Percentiles rank a stretch among this genome's conserved stretches.
Evolutionary conservation across 1,140 invertebrate genomes (phyloP).

Genomic region (Atta cephalotes): DNA sequence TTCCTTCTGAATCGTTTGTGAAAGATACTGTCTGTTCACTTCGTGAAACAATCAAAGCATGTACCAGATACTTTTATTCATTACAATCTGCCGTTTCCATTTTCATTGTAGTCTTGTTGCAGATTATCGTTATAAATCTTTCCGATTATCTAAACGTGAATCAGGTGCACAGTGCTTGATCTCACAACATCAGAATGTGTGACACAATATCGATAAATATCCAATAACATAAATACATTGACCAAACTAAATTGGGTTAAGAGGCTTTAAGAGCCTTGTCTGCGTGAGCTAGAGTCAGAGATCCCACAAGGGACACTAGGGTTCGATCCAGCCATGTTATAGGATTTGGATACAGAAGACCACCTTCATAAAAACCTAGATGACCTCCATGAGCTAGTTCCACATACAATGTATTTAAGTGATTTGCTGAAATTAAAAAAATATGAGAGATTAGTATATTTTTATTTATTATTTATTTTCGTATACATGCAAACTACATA

Average conservation of each 20-base stretch:
- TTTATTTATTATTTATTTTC: not conserved
- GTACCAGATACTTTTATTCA: slow-evolving; percentile 24
- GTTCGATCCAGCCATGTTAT: slow-evolving; percentile 96
- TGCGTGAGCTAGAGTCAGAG: slow-evolving; percentile 88
- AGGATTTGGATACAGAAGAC: slow-evolving; percentile 93
- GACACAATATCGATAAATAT: slow-evolving; percentile 1
- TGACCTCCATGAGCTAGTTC: slow-evolving; percentile 96
- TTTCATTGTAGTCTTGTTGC: not conserved
- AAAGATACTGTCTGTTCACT: not conserved
- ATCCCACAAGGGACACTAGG: slow-evolving; percentile 91
- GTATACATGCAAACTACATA: not conserved
- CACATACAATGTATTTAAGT: slow-evolving; percentile 91
- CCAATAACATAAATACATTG: slow-evolving; percentile 28
- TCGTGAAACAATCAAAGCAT: slow-evolving; percentile 7
- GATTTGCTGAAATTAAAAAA: slow-evolving; percentile 87
- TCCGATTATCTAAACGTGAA: not conserved
- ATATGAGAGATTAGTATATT: slow-evolving; percentile 4
- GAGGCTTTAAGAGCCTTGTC: slow-evolving; percentile 82
- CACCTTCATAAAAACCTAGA: slow-evolving; percentile 96
- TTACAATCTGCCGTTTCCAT: slow-evolving; percentile 36
- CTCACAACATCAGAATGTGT: slow-evolving; percentile 40
- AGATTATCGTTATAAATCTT: not conserved
- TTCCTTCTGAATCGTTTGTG: not conserved
- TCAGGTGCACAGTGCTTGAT: slow-evolving; percentile 35
- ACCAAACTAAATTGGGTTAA: slow-evolving; percentile 71